Base-by-base conservation (phyloP, 2,888 invertebrate species). In the Hirtodrosophila histrioides region DNA sequence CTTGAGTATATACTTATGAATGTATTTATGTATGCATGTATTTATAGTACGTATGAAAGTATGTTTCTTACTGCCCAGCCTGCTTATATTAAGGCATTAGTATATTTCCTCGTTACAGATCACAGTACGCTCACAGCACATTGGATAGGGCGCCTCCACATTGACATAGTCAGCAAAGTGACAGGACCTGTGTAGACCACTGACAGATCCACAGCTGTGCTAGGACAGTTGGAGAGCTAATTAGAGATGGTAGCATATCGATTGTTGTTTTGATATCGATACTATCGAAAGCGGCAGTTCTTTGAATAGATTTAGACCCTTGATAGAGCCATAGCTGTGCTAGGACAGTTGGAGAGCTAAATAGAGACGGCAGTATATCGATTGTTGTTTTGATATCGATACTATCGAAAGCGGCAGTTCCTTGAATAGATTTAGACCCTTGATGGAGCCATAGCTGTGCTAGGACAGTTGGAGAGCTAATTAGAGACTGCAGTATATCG, bases 361-460 rank as follows among this genome's bases (percentile, higher is more conserved):
- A 2, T 27, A 27, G 27, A 27, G 27, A 17, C 17, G 17, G 17
- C 17, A 17, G 27, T 27, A 27, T 27, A 27, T 5, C 5, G 6
- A 31, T 31, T 31, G 7, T 17, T 17, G 17, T 17, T n/a, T n/a
- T n/a, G n/a, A n/a, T 7, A 31, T 4, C 31, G 31, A 31, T 31
- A 31, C 8, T 31, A 31, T 31, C 31, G 31, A 31, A 4, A 31
- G 9, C 9, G 17, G 17, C 17, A 17, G 2, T 17, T 17, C 1
- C 2, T 17, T 17, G 17, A 17, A 17, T 17, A 17, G 17, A 17
- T 17, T 17, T 17, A 17, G 31, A 10, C 54, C 46, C 4, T 6
- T 49, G 1, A 69, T 8, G n/a, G 17, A 3, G 4, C 75, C 85
- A 57, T 85, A 84, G n/a, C 87, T 84, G 12, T 23, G 29, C 7